Base-by-base conservation (phyloP, 2,113 vertebrate species). In the Agapornis roseicollis region DNA sequence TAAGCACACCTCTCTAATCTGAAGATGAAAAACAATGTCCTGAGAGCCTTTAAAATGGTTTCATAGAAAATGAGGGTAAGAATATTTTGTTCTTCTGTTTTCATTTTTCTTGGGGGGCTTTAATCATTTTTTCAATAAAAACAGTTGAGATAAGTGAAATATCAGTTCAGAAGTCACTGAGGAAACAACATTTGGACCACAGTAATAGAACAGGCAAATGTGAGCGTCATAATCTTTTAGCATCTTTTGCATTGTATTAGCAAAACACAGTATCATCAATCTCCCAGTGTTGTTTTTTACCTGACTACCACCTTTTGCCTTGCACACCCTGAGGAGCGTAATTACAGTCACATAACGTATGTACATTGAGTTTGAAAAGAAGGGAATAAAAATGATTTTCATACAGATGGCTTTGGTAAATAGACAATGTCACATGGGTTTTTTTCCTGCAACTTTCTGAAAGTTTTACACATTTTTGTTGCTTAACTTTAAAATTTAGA, bases 261-360 rank as follows among this genome's bases (percentile, higher is more conserved):
- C 96, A 96, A 96, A 97, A 82, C 95, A 87, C 28, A 44, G 95
- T 76, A 47, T 89, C 98, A 98, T 98, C 98, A 97, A 98, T 98
- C 98, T 98, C 98, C 93, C 91, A 29, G 85, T 78, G 90, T 80
- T 92, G 76, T 24, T 55, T 90, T 94, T 93, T 93, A 92, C 97
- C 97, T 96, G 91, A 72, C 93, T 94, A 90, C 96, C 97, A 96
- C 97, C 97, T 94, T 94, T 63, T 66, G 95, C 95, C 96, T 96
- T 53, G 80, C 93, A 95, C 91, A 94, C 94, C 97, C 89, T 9
- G 91, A 96, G 98, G 92, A 97, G 95, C 52, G n/a, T 92, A 95
- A 94, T 90, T 80, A 86, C 94, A 93, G 85, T 47, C 96, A 97
- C 89, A 76, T 88, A 97, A 93, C 90, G 64, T 90, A 96, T 89